Base-by-base conservation (phyloP, 2,113 vertebrate species). In the Scalopus aquaticus region DNA sequence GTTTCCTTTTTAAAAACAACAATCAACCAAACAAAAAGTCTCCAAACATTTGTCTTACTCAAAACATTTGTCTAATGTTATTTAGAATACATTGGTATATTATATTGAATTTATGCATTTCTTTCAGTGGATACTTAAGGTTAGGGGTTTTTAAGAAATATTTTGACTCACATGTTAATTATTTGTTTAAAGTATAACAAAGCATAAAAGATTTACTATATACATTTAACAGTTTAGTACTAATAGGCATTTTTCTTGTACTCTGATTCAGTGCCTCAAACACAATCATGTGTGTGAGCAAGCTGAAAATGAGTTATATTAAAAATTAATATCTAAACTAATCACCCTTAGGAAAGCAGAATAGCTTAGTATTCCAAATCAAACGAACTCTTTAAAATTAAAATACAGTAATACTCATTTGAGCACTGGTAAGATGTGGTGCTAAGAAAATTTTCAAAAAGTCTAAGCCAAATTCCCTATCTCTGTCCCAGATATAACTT, bases 241-340 rank as follows among this genome's bases (percentile, higher is more conserved):
- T 13, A 0, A 0, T 1, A 30, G 79, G 56, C 10, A 73, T 46
- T 90, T 97, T 94, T 26, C 69, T 83, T 1, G 37, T 39, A 86
- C 35, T 94, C 5, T 56, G 87, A 80, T 56, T 37, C 84, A 93
- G 6, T 2, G 35, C 88, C 74, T 90, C 26, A 30, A 96, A 90
- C 49, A 93, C 13, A 88, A 88, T 88, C 37, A 72, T 37, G 32
- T 88, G 30, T 93, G 42, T 90, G 91, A 96, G 39, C 60, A 74
- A 24, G 16, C 16, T 16, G 28, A 7, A 37, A 95, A 78, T 42
- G 72, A 70, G 8, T 60, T 85, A 17, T 89, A 95, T 93, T 35
- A 72, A n/a, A 92, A 70, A 94, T 96, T 95, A 84, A 96, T 97
- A 91, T 88, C 58, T 92, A 79, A 72, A 82, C 64, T 92, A 93